Base-by-base conservation (phyloP, 2,888 invertebrate species). In the Asteroscopus sphinx region DNA sequence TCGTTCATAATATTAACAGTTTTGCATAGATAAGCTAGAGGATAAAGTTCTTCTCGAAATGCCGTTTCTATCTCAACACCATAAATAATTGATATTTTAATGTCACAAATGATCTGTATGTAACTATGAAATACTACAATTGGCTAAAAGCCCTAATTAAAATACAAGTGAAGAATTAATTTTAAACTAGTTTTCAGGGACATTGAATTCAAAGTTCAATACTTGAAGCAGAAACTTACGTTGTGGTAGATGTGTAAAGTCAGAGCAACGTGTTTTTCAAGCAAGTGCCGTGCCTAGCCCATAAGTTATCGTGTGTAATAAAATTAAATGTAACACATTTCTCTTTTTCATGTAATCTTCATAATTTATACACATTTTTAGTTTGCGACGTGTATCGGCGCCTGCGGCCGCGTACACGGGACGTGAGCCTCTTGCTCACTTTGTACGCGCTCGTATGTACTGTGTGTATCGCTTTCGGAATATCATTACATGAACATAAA, bases 291-390 rank as follows among this genome's bases (percentile, higher is more conserved):
- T 81, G 84, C 85, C 93, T 91, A 92, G 90, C 75, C 83, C 89
- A 92, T 93, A 93, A 93, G 87, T 94, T 93, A 93, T 94, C 88
- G 92, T 86, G 83, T 89, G 93, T 93, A 94, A 94, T 93, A 94
- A 94, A 93, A 93, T 94, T 93, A 93, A 94, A 93, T 94, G 93
- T 93, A 93, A 90, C 93, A 93, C 92, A 93, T 94, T 93, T 93
- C 91, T 93, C 93, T 92, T 93, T 93, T 92, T 91, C 93, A 89
- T 90, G 89, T 93, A 92, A 93, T 93, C 92, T 93, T 92, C 87
- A 92, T 93, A 92, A 93, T 92, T 93, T 93, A 93, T 92, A 89
- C 86, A 89, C 87, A 91, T 92, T 93, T 93, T 93, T 91, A 92
- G 92, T 89, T 89, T 71, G 90, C 90, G 88, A 88, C 87, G 87